Conservation (phyloP, 1,140 invertebrate genomes). For the Drosophila trapezifrons region DNA sequence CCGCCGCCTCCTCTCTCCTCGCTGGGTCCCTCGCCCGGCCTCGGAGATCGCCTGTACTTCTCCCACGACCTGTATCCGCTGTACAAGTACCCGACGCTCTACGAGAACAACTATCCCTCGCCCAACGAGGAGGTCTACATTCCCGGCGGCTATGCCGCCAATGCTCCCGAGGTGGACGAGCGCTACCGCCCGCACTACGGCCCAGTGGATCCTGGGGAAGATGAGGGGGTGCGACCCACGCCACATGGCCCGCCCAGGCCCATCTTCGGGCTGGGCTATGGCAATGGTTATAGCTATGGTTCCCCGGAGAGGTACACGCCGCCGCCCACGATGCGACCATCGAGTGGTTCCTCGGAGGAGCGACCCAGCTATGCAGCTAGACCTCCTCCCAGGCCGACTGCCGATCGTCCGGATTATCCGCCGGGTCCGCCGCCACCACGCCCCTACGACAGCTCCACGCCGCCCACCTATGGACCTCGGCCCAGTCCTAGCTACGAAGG, state of each 20-base stretch:
- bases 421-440: slow-evolving; percentile 35
- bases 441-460: slow-evolving; percentile 53
- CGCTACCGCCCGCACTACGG: slow-evolving; percentile 66
- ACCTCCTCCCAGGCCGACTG: slow-evolving; percentile 45
- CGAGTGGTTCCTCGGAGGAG: slow-evolving; percentile 38
- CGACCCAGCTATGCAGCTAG: slow-evolving; percentile 56
- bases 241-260: slow-evolving; percentile 69
- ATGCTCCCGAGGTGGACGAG: slow-evolving; percentile 74
- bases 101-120: slow-evolving; percentile 81
- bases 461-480: slow-evolving; percentile 54
- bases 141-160: slow-evolving; percentile 79
- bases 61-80: slow-evolving; percentile 81
- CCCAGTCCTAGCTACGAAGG: slow-evolving; percentile 55
- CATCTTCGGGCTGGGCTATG: slow-evolving; percentile 78
- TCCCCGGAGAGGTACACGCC: slow-evolving; percentile 71
- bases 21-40: slow-evolving; percentile 31
- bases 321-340: slow-evolving; percentile 62
- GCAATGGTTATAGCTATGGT: slow-evolving; percentile 83
- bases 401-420: slow-evolving; percentile 40
- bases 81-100: slow-evolving; percentile 80
- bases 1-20: slow-evolving; percentile 25
- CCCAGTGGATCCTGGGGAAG: slow-evolving; percentile 17
- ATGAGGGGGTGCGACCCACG: slow-evolving; percentile 49
- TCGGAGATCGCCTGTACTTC: slow-evolving; percentile 79
- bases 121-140: slow-evolving; percentile 77